Evolutionary conservation across 2,113 vertebrate species (phyloP), one percentile per base, ranked within the genome.

Genomic region (Clupea harengus): DNA sequence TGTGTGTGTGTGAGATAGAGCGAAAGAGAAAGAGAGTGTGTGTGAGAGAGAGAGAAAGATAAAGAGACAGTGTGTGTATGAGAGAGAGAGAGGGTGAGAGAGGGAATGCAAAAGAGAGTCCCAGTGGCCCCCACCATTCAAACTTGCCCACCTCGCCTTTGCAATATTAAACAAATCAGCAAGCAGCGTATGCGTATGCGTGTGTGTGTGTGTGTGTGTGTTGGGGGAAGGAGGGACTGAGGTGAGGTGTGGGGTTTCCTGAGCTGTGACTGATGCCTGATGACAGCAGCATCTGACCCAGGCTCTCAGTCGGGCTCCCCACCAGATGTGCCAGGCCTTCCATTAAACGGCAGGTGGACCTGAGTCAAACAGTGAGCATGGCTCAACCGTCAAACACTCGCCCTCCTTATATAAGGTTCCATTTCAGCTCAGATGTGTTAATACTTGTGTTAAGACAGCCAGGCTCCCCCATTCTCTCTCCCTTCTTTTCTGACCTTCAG

Each of bases 381-480:
- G 50, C 82, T 50, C 17, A 57, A n/a, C 20, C 22, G 6, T 22
- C 82, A 72, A 6, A 75, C 57, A 60, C 60, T 85, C 28, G 83
- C 8, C 50, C 8, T 83, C 46, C 45, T 32, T 18, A 83, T 8
- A 44, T 32, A 86, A 46, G 84, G 86, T 87, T 87, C 87, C 88
- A 80, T 89, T 87, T 57, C 86, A 89, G 45, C 85, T 28, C 49
- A 87, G 81, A 89, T 89, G 87, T 88, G 86, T 89, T 91, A 89
- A 89, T 87, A 88, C 84, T 45, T 84, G 45, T 39, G 39, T 39
- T 39, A 39, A 39, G 85, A 89, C 81, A 84, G 83, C 84, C 81
- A 85, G 82, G 83, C 47, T 47, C 83, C 72, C 85, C 87, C 83
- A 82, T 87, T 89, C 85, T 64, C 54, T 57, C 18, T 32, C 67